phyloP scores from a whole-genome alignment of 2,797 vertebrate species.

The Scolopax bukidnonensis region DNA sequence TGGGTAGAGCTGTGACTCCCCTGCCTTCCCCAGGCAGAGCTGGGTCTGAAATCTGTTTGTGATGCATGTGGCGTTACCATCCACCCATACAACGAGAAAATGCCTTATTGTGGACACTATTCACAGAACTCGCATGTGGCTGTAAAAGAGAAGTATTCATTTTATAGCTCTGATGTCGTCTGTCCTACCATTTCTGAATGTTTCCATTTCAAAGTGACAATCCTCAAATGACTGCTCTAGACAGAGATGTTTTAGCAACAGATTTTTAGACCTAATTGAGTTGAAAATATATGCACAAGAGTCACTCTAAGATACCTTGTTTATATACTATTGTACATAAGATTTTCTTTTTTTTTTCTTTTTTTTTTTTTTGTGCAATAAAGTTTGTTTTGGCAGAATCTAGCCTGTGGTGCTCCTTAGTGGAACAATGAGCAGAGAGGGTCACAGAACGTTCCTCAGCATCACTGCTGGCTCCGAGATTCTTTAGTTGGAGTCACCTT shows the following conservation, averaged over 20 bases:
- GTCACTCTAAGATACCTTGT: slow-evolving; percentile 78
- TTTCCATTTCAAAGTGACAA: slow-evolving; percentile 80
- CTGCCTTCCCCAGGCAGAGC: slow-evolving; percentile 1
- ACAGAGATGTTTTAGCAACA: slow-evolving; percentile 75
- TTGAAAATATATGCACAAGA: slow-evolving; percentile 80
- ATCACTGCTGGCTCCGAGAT: neutral
- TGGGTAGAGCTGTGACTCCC: slow-evolving; percentile 17
- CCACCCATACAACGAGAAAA: slow-evolving; percentile 38
- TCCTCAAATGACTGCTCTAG: slow-evolving; percentile 75
- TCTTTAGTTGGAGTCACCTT: neutral
- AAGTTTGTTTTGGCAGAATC: slow-evolving; percentile 83
- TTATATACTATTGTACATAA: slow-evolving; percentile 83
- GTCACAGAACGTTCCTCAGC: neutral
- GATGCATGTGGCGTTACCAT: slow-evolving; percentile 59
- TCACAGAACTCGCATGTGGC: slow-evolving; percentile 58
- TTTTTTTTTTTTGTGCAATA: slow-evolving; percentile 78
- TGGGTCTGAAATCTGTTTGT: slow-evolving; percentile 17
- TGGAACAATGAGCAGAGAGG: neutral
- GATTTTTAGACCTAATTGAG: slow-evolving; percentile 76
- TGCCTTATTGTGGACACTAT: slow-evolving; percentile 66
- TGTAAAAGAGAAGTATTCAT: slow-evolving; percentile 62
- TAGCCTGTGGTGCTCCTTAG: slow-evolving; percentile 8
- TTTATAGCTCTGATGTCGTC: slow-evolving; percentile 69
- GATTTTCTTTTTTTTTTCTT: slow-evolving; percentile 41
- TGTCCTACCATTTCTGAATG: slow-evolving; percentile 71